Evolutionary conservation across 1,140 invertebrate genomes (phyloP).

Genomic region (Drosophila repleta): DNA sequence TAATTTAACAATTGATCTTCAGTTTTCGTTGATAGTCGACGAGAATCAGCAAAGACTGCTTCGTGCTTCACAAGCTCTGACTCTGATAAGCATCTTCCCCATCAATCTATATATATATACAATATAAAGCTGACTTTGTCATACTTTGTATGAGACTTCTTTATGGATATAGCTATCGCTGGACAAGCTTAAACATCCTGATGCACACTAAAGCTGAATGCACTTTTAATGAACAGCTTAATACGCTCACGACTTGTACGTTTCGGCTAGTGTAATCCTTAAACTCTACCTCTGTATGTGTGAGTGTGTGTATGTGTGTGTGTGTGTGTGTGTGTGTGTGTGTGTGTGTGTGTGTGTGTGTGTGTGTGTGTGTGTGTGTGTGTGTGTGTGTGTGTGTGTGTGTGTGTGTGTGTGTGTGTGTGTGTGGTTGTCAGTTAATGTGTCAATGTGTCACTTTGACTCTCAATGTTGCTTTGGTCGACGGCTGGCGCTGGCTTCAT

Average conservation of each 20-base stretch:
- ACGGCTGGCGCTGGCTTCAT: slow-evolving; percentile 11
- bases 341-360: slow-evolving; percentile 18
- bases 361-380: slow-evolving; percentile 10
- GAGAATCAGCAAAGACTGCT: too few species aligned
- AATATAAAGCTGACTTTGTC: too few species aligned
- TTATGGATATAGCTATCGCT: too few species aligned
- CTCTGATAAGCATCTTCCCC: too few species aligned
- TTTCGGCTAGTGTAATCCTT: slow-evolving; percentile 22
- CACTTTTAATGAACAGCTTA: too few species aligned
- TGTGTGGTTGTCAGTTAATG: slow-evolving; percentile 48
- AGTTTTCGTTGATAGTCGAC: too few species aligned
- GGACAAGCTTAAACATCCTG: too few species aligned
- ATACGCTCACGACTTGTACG: not conserved
- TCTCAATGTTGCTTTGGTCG: slow-evolving; percentile 49
- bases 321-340: slow-evolving; percentile 6
- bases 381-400: slow-evolving; percentile 7
- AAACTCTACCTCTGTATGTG: slow-evolving; percentile 16
- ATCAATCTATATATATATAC: too few species aligned
- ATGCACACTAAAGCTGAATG: too few species aligned
- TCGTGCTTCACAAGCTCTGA: too few species aligned
- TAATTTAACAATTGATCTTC: too few species aligned
- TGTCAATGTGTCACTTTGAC: slow-evolving; percentile 60
- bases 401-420: slow-evolving; percentile 3
- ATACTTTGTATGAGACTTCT: too few species aligned
- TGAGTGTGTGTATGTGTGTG: slow-evolving; percentile 1